A percentile compares a stretch with the other conserved stretches of the same genome.
Evolutionary conservation across 1,140 invertebrate genomes (phyloP).

Genomic region (Leptoteleia sp.): DNA sequence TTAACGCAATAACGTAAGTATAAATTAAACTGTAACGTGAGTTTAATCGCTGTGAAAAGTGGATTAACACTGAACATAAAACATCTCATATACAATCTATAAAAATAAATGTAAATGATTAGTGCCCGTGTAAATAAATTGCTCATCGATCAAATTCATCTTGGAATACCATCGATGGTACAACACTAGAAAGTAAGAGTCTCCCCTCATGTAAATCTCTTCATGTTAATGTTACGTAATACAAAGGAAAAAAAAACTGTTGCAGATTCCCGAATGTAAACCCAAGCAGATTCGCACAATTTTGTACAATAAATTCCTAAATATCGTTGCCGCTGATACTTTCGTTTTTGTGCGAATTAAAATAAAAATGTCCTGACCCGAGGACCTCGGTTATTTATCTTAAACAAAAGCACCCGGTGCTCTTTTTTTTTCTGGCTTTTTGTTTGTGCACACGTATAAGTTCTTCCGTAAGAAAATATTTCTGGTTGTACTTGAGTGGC

Average conservation of each 20-base stretch:
- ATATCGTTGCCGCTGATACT: neutral
- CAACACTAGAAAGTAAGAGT: too few relatives aligned
- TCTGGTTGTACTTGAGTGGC: constrained; percentile 14
- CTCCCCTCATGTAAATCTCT: constrained; percentile 5
- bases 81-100: constrained; percentile 7
- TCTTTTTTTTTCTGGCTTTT: too few relatives aligned
- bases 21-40: constrained; percentile 22
- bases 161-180: constrained; percentile 26
- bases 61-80: constrained; percentile 10
- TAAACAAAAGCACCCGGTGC: constrained; percentile 38
- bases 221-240: constrained; percentile 17
- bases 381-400: too few relatives aligned
- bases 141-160: constrained; percentile 6
- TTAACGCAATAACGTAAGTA: constrained; percentile 9
- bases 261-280: too few relatives aligned
- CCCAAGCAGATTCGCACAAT: too few relatives aligned
- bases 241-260: neutral
- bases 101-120: constrained; percentile 37
- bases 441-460: constrained; percentile 15
- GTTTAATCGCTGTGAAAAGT: neutral
- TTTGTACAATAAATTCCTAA: neutral
- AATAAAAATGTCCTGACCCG: neutral
- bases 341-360: neutral
- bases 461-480: constrained; percentile 31
- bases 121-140: constrained; percentile 10